phyloP scores from a whole-genome alignment of 2,888 invertebrate genomes.

The Lasioglossum morio region DNA sequence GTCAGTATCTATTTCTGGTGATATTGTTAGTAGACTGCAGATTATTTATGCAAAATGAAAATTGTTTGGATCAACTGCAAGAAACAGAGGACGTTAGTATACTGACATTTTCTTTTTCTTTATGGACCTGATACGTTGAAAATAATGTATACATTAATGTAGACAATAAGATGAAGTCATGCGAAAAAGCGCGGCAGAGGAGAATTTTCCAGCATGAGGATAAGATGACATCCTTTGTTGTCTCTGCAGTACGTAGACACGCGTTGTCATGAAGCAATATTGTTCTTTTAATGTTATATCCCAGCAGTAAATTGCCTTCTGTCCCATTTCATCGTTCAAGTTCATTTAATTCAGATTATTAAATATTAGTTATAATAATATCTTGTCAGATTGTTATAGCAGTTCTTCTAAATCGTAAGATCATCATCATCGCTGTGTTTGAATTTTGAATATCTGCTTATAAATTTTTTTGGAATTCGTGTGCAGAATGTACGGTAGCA shows the following conservation, averaged over 20 bases:
- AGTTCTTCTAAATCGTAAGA: too few relatives aligned
- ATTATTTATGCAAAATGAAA: not conserved
- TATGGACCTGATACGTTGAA: too few relatives aligned
- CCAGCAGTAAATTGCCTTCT: not conserved
- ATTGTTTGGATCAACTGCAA: not conserved
- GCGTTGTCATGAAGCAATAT: not conserved
- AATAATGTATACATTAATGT: not conserved
- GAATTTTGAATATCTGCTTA: too few relatives aligned
- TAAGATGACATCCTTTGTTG: not conserved
- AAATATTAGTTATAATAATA: too few relatives aligned
- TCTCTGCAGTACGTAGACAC: not conserved
- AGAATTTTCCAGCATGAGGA: not conserved
- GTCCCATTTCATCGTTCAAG: not conserved
- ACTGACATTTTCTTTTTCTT: too few relatives aligned
- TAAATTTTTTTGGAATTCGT: too few relatives aligned
- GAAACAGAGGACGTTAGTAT: too few relatives aligned
- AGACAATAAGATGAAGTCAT: not conserved
- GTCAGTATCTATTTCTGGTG: too few relatives aligned
- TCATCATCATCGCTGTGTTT: too few relatives aligned
- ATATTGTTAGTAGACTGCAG: not conserved
- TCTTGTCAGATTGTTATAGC: too few relatives aligned
- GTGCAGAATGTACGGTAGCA: too few relatives aligned
- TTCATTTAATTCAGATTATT: not conserved
- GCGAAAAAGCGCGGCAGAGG: not conserved
- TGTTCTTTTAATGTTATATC: not conserved